These are phyloP conservation scores for Tetragonisca angustula DNA, from an alignment of 2,888 invertebrate species.

Conservation along the genomic window DNA sequence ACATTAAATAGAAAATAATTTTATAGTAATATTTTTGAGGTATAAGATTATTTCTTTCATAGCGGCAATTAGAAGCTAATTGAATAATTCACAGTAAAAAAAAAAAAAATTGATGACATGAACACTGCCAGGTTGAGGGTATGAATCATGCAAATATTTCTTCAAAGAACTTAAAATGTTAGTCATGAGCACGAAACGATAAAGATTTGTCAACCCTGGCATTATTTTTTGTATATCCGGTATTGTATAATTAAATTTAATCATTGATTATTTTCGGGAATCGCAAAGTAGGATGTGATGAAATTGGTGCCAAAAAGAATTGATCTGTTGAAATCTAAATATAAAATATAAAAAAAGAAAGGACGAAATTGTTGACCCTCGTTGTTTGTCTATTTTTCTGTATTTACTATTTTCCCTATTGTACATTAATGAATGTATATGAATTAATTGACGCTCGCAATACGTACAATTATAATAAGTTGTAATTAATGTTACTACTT, in stretches of 20 bases:
- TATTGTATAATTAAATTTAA: conserved; percentile 17
- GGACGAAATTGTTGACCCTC: conserved; percentile 28
- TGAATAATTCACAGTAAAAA: conserved; percentile 1
- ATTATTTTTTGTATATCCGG: conserved; percentile 29
- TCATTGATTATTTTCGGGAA: conserved; percentile 20
- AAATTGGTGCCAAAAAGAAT: conserved; percentile 57
- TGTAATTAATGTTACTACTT: conserved; percentile 48
- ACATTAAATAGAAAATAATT: conserved; percentile 16
- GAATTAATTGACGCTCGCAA: conserved; percentile 29
- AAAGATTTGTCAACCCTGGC: conserved; percentile 30
- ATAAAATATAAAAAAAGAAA: not conserved
- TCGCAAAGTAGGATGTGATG: conserved; percentile 7
- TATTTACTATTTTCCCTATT: conserved; percentile 17
- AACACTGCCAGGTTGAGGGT: conserved; percentile 63
- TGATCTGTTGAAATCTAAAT: conserved; percentile 16
- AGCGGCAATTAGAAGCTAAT: conserved; percentile 7
- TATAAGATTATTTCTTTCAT: conserved; percentile 8
- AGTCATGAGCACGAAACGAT: not conserved
- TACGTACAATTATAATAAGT: conserved; percentile 37
- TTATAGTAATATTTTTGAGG: conserved; percentile 27
- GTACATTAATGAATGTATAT: conserved; percentile 32
- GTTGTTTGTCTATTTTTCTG: conserved; percentile 30
- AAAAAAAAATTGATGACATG: conserved; percentile 15
- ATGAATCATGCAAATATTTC: conserved; percentile 15
- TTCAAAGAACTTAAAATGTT: conserved; percentile 2